Percentiles rank a stretch among this genome's conserved stretches.
phyloP scores from a whole-genome alignment of 2,888 invertebrate species.

The Saturnia japonica region DNA sequence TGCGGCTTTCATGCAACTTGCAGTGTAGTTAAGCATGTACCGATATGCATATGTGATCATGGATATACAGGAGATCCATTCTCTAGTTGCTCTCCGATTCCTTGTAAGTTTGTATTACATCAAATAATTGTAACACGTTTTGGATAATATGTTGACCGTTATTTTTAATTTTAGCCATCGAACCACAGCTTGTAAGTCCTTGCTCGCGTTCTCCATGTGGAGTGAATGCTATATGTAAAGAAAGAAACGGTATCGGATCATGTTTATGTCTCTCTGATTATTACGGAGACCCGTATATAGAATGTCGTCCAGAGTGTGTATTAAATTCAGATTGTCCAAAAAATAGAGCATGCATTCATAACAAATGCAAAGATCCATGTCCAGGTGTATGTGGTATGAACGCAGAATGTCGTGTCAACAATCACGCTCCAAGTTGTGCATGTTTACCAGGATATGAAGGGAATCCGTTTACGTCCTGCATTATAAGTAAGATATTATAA shows the following conservation, averaged over 20 bases:
- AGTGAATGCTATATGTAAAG: slow-evolving; percentile 91
- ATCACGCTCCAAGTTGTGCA: slow-evolving; percentile 91
- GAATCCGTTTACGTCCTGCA: slow-evolving; percentile 89
- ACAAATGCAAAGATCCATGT: slow-evolving; percentile 93
- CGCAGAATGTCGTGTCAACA: slow-evolving; percentile 90
- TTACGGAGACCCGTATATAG: slow-evolving; percentile 92
- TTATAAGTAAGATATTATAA: slow-evolving; percentile 64
- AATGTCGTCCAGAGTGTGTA: slow-evolving; percentile 94
- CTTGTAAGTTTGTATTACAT: slow-evolving; percentile 73
- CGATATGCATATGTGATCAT: slow-evolving; percentile 87
- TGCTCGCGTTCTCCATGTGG: slow-evolving; percentile 94
- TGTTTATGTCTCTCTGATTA: slow-evolving; percentile 91
- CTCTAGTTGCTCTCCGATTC: slow-evolving; percentile 85
- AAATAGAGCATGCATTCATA: slow-evolving; percentile 89
- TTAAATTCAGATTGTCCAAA: slow-evolving; percentile 91
- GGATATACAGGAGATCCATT: slow-evolving; percentile 91
- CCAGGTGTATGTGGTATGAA: slow-evolving; percentile 91
- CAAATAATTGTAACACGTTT: not conserved
- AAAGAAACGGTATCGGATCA: slow-evolving; percentile 90
- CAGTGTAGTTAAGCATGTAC: slow-evolving; percentile 86
- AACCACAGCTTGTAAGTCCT: slow-evolving; percentile 80
- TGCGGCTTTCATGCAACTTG: slow-evolving; percentile 89
- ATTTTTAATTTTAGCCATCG: slow-evolving; percentile 70
- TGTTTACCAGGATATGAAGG: slow-evolving; percentile 89
- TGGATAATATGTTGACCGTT: not conserved